phyloP scores from a whole-genome alignment of 2,888 invertebrate species.

The Frankliniella fusca region DNA sequence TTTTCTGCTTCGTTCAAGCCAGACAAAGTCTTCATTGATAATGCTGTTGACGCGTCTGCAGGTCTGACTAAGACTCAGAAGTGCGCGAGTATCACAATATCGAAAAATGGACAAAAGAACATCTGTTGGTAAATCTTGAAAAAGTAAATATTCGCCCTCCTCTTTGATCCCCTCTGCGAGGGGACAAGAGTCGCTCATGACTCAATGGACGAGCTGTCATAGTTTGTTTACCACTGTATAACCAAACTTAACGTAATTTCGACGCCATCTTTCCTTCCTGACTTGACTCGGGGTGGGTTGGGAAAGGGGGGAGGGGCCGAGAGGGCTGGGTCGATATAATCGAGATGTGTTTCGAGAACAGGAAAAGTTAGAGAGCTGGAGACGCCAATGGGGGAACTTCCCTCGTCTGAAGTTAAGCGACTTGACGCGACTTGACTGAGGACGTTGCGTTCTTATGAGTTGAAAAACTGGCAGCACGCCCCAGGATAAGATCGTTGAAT shows the following conservation, averaged over 20 bases:
- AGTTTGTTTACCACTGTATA: slow-evolving; percentile 17
- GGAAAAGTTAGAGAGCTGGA: slow-evolving; percentile 31
- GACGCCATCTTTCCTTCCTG: slow-evolving; percentile 13
- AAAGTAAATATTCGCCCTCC: not conserved
- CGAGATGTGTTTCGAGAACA: slow-evolving; percentile 31
- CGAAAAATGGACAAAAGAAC: slow-evolving; percentile 29
- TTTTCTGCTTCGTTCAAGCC: not conserved
- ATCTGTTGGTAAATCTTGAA: slow-evolving; percentile 29
- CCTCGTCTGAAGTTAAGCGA: too few species aligned
- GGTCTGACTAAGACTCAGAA: slow-evolving; percentile 13
- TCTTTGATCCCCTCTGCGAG: not conserved
- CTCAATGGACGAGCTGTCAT: not conserved
- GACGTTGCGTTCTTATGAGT: too few species aligned
- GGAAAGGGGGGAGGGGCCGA: not conserved
- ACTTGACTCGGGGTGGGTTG: too few species aligned
- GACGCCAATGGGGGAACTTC: slow-evolving; percentile 28
- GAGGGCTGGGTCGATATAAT: not conserved
- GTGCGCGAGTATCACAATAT: slow-evolving; percentile 25
- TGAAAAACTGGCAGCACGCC: too few species aligned
- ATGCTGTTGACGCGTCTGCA: slow-evolving; percentile 27
- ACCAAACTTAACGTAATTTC: slow-evolving; percentile 3
- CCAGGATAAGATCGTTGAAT: too few species aligned
- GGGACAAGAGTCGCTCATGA: slow-evolving; percentile 8
- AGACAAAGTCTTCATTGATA: slow-evolving; percentile 30
- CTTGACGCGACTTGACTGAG: too few species aligned